These are phyloP conservation scores for Leptothorax acervorum DNA, from an alignment of 2,888 invertebrate species.

Conservation along the genomic window DNA sequence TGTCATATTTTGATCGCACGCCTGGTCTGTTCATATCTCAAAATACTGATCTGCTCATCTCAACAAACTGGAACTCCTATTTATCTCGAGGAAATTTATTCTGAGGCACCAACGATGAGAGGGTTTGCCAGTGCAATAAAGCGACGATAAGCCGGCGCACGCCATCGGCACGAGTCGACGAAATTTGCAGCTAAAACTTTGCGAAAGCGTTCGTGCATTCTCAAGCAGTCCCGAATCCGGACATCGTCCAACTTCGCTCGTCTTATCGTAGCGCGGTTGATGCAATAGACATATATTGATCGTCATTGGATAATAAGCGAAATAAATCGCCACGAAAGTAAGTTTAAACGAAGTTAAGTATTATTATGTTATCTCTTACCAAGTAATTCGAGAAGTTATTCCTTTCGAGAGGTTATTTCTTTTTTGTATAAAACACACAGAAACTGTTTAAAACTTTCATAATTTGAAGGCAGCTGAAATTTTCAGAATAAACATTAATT, in stretches of 20 bases:
- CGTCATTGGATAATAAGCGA: conserved; percentile 12
- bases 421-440: background rate
- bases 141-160: conserved; percentile 51
- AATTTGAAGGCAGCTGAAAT: background rate
- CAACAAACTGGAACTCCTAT: conserved; percentile 38
- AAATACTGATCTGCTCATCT: background rate
- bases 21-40: background rate
- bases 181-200: conserved; percentile 69
- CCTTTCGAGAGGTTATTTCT: background rate
- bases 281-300: conserved; percentile 11
- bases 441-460: conserved; percentile 4
- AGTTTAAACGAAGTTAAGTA: conserved; percentile 8
- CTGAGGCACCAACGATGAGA: conserved; percentile 29
- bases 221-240: conserved; percentile 58
- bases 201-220: conserved; percentile 62
- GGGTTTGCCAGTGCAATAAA: conserved; percentile 37
- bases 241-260: conserved; percentile 16
- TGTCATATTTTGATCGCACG: conserved; percentile 15
- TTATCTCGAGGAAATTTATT: conserved; percentile 42
- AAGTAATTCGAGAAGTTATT: background rate
- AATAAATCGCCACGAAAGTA: conserved; percentile 17
- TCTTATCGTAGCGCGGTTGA: conserved; percentile 5
- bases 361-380: background rate
- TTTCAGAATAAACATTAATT: background rate
- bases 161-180: conserved; percentile 48